phyloP scores from a whole-genome alignment of 2,113 vertebrate species.

The Rattus norvegicus region DNA sequence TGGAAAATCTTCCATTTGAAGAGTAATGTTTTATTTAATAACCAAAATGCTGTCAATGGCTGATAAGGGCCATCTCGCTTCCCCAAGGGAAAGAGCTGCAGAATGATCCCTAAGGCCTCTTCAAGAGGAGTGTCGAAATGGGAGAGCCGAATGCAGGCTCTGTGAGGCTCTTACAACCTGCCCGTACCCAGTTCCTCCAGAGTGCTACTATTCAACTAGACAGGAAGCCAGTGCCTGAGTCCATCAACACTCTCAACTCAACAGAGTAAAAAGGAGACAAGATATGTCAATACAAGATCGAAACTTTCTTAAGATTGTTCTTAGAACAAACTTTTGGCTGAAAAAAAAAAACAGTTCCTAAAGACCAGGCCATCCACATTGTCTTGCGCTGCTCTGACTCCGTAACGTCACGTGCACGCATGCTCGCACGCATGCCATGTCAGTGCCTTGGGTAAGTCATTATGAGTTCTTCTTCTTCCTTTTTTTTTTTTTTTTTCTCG shows the following conservation, averaged over 20 bases:
- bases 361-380: slow-evolving; percentile 73
- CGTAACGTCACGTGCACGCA: slow-evolving; percentile 41
- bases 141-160: not conserved
- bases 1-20: not conserved
- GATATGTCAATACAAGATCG: slow-evolving; percentile 12
- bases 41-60: not conserved
- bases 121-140: not conserved
- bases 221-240: not conserved
- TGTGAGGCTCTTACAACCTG: not conserved
- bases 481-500: too few species aligned
- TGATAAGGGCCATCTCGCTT: slow-evolving; percentile 1
- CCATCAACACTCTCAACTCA: not conserved
- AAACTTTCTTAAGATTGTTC: slow-evolving; percentile 62
- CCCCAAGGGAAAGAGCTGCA: not conserved
- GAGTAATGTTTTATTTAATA: slow-evolving; percentile 40
- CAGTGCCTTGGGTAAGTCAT: slow-evolving; percentile 63
- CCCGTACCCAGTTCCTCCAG: not conserved
- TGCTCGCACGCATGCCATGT: not conserved
- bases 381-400: slow-evolving; percentile 67
- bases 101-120: not conserved
- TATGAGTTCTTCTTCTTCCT: slow-evolving; percentile 16
- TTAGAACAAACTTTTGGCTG: slow-evolving; percentile 60
- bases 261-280: slow-evolving; percentile 9
- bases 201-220: slow-evolving; percentile 12
- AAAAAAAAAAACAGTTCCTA: slow-evolving; percentile 69